Base-by-base conservation (phyloP, 2,113 vertebrate genomes). In the Canis aureus region DNA sequence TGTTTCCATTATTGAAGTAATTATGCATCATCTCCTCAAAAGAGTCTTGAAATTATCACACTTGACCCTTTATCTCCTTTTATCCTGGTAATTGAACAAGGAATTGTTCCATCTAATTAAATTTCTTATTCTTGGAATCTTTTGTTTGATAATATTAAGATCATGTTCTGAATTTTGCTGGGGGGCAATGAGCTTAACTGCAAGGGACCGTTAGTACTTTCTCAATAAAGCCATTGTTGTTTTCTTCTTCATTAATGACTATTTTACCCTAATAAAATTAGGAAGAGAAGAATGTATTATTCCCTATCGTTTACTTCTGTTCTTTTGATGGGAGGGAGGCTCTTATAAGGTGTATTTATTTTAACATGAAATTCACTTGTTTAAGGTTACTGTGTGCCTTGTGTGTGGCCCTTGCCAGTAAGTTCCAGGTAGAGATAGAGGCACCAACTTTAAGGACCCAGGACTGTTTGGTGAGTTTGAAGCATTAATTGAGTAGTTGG, bases 221-320 rank as follows among this genome's bases (percentile, higher is more conserved):
- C 76, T 17, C 76, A 82, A 76, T 29, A 76, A 89, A n/a, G 32
- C 11, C 64, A 69, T 16, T 59, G 20, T 92, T 32, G 82, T 69
- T 74, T 62, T 38, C 2, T 83, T 64, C 60, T 78, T 83, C 11
- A 62, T 62, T 88, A 76, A n/a, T 92, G 69, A 60, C 32, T 81
- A 25, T 71, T 35, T 94, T 84, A 38, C 15, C 27, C 84, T 92
- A 67, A 29, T 92, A 87, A 91, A 71, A 86, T 66, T 74, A 91
- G 55, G 32, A 57, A 59, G 12, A 66, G 25, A 80, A 92, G 64
- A 55, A 5, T 84, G 12, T 49, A 67, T 90, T 89, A 67, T 90
- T 89, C n/a, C 60, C 35, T 88, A 15, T 78, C 12, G 10, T 80
- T 76, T 76, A 22, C 11, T n/a, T 87, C 53, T 5, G 3, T 60